Conservation (phyloP, 2,888 invertebrate genomes). For the Euplagia quadripunctaria region DNA sequence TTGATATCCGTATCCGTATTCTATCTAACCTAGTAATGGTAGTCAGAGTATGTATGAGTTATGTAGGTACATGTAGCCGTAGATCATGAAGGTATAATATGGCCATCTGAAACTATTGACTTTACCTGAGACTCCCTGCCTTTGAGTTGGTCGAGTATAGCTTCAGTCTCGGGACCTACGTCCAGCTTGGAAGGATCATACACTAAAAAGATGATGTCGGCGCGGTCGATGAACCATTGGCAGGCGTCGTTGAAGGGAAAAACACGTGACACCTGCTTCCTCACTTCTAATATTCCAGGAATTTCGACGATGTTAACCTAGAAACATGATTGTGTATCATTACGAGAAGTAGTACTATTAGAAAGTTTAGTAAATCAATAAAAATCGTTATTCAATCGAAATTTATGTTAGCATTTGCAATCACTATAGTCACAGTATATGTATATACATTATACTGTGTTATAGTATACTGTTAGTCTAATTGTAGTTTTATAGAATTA, state of each 20-base stretch:
- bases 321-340: slow-evolving; percentile 19
- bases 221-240: slow-evolving; percentile 98
- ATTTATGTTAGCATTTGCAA: no score
- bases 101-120: neutral
- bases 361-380: no score
- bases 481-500: no score
- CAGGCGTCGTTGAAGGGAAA: slow-evolving; percentile 98
- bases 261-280: slow-evolving; percentile 96
- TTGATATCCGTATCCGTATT: neutral
- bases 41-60: neutral
- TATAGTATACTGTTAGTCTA: no score
- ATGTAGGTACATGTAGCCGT: no score
- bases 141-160: slow-evolving; percentile 97
- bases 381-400: neutral
- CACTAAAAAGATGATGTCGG: slow-evolving; percentile 97
- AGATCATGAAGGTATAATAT: no score
- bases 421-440: no score
- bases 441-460: no score
- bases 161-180: slow-evolving; percentile 97
- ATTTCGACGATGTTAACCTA: slow-evolving; percentile 98
- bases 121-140: slow-evolving; percentile 95
- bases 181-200: slow-evolving; percentile 98
- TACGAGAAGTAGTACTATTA: neutral
- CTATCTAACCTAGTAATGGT: neutral
- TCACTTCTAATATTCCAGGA: slow-evolving; percentile 97